These are phyloP conservation scores for Bergia puertoricense DNA, from an alignment of 92 coral and sea anemone genomes.

Conservation along the genomic window DNA sequence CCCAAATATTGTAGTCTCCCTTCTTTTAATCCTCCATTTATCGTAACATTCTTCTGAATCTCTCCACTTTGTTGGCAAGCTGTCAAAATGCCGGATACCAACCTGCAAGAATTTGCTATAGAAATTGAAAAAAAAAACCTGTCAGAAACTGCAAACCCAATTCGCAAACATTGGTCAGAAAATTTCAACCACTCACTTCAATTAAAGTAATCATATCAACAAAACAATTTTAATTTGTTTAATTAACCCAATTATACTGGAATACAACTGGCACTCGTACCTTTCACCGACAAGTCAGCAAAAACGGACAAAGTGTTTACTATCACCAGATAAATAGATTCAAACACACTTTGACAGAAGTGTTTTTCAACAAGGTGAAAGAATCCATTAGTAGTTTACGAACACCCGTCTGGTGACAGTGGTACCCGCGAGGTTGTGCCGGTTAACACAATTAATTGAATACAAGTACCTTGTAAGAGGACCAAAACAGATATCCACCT, in stretches of 20 bases:
- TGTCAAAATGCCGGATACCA: not conserved
- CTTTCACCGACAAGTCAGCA: not conserved
- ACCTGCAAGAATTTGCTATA: conserved; percentile 2
- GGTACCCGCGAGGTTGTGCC: conserved; percentile 10
- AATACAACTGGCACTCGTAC: not conserved
- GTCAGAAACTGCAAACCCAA: not conserved
- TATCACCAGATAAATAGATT: not conserved
- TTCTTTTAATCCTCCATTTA: not conserved
- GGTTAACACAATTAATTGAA: conserved; percentile 3
- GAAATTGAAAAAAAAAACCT: not conserved
- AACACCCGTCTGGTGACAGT: conserved; percentile 28
- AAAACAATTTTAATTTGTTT: conserved; percentile 13
- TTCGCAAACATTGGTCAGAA: not conserved
- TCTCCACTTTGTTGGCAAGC: conserved; percentile 23
- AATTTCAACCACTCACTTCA: not conserved
- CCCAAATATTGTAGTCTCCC: conserved; percentile 32
- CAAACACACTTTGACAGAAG: not conserved
- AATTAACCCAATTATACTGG: conserved; percentile 17
- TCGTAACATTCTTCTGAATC: conserved; percentile 12
- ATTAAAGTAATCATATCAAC: not conserved
- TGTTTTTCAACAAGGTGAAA: not conserved
- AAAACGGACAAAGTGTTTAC: not conserved
- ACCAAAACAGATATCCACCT: conserved; percentile 28
- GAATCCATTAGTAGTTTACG: not conserved
- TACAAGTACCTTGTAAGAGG: conserved; percentile 39